phyloP scores from a whole-genome alignment of 2,113 vertebrate genomes.

The Capra hircus region DNA sequence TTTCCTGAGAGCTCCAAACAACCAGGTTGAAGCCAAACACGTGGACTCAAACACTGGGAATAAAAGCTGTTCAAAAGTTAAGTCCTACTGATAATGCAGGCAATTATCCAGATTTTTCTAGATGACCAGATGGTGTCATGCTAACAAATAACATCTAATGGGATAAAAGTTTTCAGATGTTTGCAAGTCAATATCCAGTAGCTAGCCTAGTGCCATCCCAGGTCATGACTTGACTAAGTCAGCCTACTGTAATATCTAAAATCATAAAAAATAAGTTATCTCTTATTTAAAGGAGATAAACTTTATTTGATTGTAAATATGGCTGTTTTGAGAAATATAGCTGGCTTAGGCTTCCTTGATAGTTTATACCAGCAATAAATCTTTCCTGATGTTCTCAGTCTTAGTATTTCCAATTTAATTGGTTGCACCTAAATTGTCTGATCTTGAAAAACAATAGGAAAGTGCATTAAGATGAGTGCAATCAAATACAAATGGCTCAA shows the following conservation, averaged over 20 bases:
- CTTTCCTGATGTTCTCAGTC: not conserved
- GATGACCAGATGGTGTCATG: not conserved
- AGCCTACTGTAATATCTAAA: not conserved
- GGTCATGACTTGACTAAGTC: not conserved
- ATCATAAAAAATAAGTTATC: not conserved
- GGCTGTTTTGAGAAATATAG: not conserved
- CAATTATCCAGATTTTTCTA: not conserved
- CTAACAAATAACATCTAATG: not conserved
- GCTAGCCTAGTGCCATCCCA: not conserved
- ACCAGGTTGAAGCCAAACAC: not conserved
- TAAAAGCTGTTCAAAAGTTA: not conserved
- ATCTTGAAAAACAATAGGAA: conserved; percentile 21
- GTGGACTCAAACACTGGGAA: not conserved
- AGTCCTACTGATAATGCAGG: not conserved
- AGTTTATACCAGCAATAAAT: not conserved
- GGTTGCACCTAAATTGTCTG: conserved; percentile 23
- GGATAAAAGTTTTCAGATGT: not conserved
- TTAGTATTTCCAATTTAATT: conserved; percentile 43
- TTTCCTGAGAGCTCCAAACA: not conserved
- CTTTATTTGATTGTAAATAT: not conserved
- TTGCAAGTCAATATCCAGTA: not conserved
- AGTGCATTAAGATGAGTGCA: not conserved
- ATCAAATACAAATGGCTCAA: not conserved
- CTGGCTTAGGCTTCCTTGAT: not conserved
- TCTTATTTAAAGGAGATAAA: not conserved